A percentile compares a stretch with the other conserved stretches of the same genome.
Conservation (phyloP, 2,113 vertebrate genomes). For the Holacanthus passer region DNA sequence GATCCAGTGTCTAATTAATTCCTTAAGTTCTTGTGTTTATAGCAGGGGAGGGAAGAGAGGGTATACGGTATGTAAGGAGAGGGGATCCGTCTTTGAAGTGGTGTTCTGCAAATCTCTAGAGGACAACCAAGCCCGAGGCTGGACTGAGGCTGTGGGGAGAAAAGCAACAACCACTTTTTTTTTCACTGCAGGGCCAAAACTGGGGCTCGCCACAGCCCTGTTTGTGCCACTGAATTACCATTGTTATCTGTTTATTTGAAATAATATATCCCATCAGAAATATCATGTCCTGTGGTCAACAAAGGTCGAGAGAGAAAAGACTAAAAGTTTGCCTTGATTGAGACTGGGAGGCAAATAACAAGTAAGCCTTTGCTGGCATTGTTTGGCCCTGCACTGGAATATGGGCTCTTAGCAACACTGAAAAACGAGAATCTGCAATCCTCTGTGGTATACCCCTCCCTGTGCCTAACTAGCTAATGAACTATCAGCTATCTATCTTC, state of each 20-base stretch:
- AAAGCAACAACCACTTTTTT: constrained; percentile 64
- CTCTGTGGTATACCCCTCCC: constrained; percentile 56
- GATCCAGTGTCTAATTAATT: constrained; percentile 82
- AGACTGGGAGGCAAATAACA: constrained; percentile 30
- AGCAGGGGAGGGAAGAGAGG: constrained; percentile 43
- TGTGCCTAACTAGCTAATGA: constrained; percentile 66
- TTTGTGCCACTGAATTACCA: constrained; percentile 39
- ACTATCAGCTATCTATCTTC: constrained; percentile 65
- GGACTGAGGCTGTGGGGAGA: constrained; percentile 70
- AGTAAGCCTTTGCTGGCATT: not conserved
- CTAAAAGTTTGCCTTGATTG: constrained; percentile 13
- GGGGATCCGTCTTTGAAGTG: constrained; percentile 81
- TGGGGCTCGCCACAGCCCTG: constrained; percentile 17
- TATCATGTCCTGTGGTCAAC: not conserved
- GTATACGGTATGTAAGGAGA: constrained; percentile 56
- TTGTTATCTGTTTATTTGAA: constrained; percentile 52
- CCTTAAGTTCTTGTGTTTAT: constrained; percentile 81
- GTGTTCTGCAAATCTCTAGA: constrained; percentile 75
- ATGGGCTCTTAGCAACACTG: constrained; percentile 37
- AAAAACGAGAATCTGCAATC: constrained; percentile 50
- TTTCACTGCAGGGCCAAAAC: constrained; percentile 47
- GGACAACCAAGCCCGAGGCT: constrained; percentile 75
- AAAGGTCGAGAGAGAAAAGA: constrained; percentile 30
- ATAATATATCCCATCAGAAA: constrained; percentile 45
- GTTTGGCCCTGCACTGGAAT: constrained; percentile 22